Evolutionary conservation across 2,888 invertebrate species (phyloP).

Genomic region (Chrysomela aeneicollis): DNA sequence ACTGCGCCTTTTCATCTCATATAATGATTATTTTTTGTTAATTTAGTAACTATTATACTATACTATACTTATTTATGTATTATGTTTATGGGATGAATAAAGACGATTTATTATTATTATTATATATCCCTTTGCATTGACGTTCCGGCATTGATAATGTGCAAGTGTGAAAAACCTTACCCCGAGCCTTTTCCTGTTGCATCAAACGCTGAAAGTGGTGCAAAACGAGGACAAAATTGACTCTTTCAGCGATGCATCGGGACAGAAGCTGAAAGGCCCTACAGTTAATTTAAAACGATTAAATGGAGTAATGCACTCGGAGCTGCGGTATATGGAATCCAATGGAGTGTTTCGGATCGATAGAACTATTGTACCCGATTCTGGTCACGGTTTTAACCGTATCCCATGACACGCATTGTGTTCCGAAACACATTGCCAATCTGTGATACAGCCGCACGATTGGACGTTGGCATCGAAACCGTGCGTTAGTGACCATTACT

Average conservation of each 20-base stretch:
- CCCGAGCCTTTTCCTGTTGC: slow-evolving; percentile 16
- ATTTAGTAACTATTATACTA: too few relatives aligned
- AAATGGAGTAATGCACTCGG: slow-evolving; percentile 54
- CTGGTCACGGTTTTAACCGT: slow-evolving; percentile 58
- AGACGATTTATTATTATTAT: too few relatives aligned
- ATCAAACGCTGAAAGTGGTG: slow-evolving; percentile 23
- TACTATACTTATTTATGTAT: too few relatives aligned
- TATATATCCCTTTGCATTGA: too few relatives aligned
- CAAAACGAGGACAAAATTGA: slow-evolving; percentile 49
- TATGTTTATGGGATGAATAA: too few relatives aligned
- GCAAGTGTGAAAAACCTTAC: too few relatives aligned
- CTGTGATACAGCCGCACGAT: slow-evolving; percentile 56
- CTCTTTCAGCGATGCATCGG: slow-evolving; percentile 44
- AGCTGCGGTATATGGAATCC: slow-evolving; percentile 54
- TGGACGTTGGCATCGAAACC: slow-evolving; percentile 45
- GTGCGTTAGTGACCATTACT: slow-evolving; percentile 29
- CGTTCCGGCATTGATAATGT: not conserved
- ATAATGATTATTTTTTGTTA: too few relatives aligned
- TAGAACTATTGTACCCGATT: slow-evolving; percentile 53
- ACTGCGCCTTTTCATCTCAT: too few relatives aligned
- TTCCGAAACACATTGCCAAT: slow-evolving; percentile 57
- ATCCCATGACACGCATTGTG: slow-evolving; percentile 57
- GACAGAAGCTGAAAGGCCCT: slow-evolving; percentile 50
- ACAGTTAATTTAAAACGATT: slow-evolving; percentile 52
- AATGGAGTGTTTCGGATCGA: slow-evolving; percentile 53